These are phyloP conservation scores for Gymnarchus niloticus DNA, from an alignment of 2,113 vertebrate species.

Conservation along the genomic window DNA sequence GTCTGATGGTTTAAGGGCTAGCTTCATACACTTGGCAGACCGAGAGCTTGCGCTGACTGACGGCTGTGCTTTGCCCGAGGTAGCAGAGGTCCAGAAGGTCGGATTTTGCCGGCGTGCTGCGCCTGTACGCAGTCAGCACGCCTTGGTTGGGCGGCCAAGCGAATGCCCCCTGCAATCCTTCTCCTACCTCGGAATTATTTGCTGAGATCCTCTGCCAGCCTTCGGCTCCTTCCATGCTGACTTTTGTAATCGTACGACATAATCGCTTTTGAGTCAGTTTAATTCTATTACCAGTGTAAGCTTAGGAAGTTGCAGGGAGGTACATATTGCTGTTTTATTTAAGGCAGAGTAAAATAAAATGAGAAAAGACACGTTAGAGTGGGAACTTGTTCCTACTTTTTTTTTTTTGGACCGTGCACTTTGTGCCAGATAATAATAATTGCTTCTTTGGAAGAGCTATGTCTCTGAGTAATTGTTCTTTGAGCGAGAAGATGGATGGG, in stretches of 20 bases:
- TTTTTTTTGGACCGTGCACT: background rate
- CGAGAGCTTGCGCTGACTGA: too few relatives aligned
- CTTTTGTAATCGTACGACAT: background rate
- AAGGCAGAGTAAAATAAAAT: background rate
- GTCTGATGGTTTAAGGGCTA: background rate
- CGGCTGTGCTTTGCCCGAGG: background rate
- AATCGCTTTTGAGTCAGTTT: background rate
- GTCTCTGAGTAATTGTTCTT: background rate
- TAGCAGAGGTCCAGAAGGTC: background rate
- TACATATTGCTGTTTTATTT: background rate
- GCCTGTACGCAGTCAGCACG: background rate
- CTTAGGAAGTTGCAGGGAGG: background rate
- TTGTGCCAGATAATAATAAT: background rate
- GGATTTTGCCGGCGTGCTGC: background rate
- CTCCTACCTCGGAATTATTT: background rate
- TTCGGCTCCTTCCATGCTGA: background rate
- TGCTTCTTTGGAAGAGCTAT: background rate
- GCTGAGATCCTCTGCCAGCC: background rate
- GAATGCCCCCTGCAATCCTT: background rate
- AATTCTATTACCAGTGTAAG: slow-evolving; percentile 9
- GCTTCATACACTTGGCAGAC: background rate
- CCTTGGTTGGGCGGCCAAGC: too few relatives aligned
- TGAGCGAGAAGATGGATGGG: background rate
- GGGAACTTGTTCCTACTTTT: background rate
- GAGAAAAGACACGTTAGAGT: background rate